phyloP scores from a whole-genome alignment of 1,140 invertebrate species.

The Ips nitidus region DNA sequence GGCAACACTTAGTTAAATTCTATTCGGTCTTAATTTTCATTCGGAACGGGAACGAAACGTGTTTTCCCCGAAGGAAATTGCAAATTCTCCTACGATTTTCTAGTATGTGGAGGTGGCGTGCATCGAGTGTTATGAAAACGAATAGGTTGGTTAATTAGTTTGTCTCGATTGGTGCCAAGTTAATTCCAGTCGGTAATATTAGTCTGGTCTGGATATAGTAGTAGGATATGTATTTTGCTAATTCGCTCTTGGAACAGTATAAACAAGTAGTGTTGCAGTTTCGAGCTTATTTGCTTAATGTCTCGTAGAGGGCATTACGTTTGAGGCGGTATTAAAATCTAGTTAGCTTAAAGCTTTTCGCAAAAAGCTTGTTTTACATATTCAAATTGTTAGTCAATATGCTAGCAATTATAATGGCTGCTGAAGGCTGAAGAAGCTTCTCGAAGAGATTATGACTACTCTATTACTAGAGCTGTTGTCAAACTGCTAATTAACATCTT shows the following conservation, averaged over 20 bases:
- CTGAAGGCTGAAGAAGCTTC: no score
- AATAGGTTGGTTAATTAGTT: conserved; percentile 18
- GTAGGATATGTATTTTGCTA: conserved; percentile 3
- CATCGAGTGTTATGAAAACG: conserved; percentile 21
- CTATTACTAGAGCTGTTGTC: no score
- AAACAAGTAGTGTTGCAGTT: not conserved
- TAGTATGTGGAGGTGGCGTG: conserved; percentile 11
- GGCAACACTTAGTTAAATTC: conserved; percentile 6
- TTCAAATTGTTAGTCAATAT: no score
- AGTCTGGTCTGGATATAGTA: not conserved
- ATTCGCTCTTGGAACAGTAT: not conserved
- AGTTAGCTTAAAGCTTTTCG: not conserved
- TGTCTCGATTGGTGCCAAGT: conserved; percentile 11
- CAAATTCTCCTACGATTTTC: conserved; percentile 10
- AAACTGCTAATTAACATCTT: no score
- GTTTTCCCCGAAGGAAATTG: conserved; percentile 13
- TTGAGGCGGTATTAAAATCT: not conserved
- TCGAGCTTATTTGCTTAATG: not conserved
- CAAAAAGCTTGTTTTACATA: no score
- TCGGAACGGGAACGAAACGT: conserved; percentile 2
- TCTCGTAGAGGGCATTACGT: not conserved
- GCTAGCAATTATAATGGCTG: no score
- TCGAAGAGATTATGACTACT: no score
- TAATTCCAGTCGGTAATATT: conserved; percentile 13
- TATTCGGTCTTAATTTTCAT: conserved; percentile 8